These are phyloP conservation scores for Pristionchus japonicus DNA, from an alignment of 2,888 invertebrate genomes.

Conservation along the genomic window DNA sequence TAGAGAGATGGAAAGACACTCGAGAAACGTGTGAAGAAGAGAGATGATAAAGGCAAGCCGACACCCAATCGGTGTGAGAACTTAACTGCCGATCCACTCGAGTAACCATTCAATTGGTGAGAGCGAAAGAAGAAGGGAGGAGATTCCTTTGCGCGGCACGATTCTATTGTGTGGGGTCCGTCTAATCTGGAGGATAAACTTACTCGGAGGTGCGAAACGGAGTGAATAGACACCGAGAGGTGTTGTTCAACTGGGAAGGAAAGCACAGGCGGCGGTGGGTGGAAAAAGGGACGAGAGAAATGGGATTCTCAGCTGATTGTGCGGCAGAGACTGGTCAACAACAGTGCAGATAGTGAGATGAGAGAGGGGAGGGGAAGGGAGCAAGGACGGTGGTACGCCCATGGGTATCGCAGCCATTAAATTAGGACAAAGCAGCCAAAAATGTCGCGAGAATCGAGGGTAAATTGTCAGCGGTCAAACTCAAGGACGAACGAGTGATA, in stretches of 20 bases:
- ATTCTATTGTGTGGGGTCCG: not conserved
- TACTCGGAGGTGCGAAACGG: conserved; percentile 8
- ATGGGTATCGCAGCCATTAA: conserved; percentile 15
- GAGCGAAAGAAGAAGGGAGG: not conserved
- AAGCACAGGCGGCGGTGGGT: not conserved
- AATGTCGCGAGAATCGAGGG: conserved; percentile 4
- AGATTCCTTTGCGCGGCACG: not conserved
- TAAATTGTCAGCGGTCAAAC: not conserved
- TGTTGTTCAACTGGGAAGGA: not conserved
- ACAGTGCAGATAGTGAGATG: not conserved
- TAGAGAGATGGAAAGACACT: conserved; percentile 37
- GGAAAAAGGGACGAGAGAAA: not conserved
- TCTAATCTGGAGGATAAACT: conserved; percentile 35
- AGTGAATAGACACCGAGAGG: not conserved
- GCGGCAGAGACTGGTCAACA: not conserved
- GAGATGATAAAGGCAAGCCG: conserved; percentile 31
- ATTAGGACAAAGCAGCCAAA: conserved; percentile 39
- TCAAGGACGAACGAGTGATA: conserved; percentile 26
- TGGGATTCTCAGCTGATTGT: not conserved
- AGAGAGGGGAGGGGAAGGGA: not conserved
- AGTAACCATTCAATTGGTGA: not conserved
- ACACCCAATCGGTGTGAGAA: conserved; percentile 41
- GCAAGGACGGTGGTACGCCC: not conserved
- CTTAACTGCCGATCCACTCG: conserved; percentile 26
- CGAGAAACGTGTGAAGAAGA: conserved; percentile 41